A percentile compares a stretch with the other conserved stretches of the same genome.
phyloP scores from a whole-genome alignment of 1,140 invertebrate species.

The Delia radicum region DNA sequence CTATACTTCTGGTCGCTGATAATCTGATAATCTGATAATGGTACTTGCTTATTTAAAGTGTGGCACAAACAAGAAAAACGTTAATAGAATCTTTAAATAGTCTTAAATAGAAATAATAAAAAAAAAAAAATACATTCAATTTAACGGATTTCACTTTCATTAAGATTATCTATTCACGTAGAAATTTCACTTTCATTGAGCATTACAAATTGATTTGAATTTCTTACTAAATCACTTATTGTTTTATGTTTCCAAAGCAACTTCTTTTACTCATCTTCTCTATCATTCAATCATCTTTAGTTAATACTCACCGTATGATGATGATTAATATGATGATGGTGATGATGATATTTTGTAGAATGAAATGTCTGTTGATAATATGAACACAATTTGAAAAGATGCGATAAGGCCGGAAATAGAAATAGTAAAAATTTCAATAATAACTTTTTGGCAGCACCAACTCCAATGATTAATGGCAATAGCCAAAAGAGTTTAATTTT shows the following conservation, averaged over 20 bases:
- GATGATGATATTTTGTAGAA: conserved; percentile 74
- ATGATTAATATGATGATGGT: conserved; percentile 73
- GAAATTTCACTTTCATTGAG: neutral
- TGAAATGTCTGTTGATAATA: conserved; percentile 73
- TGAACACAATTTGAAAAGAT: conserved; percentile 80
- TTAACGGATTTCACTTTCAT: conserved; percentile 8
- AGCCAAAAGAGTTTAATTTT: conserved; percentile 76
- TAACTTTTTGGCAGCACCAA: conserved; percentile 78
- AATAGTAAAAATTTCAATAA: conserved; percentile 77
- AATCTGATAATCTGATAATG: too few relatives aligned
- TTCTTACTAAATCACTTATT: neutral
- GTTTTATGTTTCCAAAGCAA: neutral
- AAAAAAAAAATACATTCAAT: neutral
- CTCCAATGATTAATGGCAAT: conserved; percentile 71
- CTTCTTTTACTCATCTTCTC: neutral
- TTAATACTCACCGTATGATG: conserved; percentile 60
- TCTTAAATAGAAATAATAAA: neutral
- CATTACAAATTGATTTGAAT: neutral
- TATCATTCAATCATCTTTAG: neutral
- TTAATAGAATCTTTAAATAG: neutral
- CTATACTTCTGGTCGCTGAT: too few relatives aligned
- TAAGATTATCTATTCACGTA: neutral
- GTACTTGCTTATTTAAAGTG: too few relatives aligned
- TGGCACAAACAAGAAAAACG: neutral
- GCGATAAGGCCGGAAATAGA: conserved; percentile 75